Conservation (phyloP, 2,888 invertebrate species). For the Xestoiulus laeticollis region DNA sequence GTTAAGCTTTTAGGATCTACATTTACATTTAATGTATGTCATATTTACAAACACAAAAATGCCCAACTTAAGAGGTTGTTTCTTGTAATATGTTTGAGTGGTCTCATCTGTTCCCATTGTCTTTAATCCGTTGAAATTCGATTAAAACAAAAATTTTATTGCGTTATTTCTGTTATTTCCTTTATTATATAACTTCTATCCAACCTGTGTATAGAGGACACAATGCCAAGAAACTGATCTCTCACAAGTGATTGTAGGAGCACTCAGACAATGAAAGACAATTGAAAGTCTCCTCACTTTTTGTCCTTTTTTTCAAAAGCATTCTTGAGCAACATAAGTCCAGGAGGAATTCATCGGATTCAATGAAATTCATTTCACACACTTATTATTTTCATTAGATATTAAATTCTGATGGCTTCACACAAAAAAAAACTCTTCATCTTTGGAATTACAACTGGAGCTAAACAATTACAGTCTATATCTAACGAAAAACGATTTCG, state of each 20-base stretch:
- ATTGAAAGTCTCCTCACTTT: neutral
- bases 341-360: neutral
- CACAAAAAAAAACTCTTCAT: neutral
- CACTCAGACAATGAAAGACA: neutral
- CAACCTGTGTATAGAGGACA: neutral
- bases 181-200: neutral
- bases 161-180: neutral
- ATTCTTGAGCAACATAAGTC: neutral
- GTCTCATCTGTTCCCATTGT: neutral
- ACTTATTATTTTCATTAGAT: neutral
- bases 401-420: neutral
- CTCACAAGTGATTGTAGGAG: neutral
- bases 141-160: neutral
- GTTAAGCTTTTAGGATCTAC: too few species aligned
- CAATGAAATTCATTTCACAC: neutral
- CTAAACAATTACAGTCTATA: neutral
- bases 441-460: neutral
- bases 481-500: neutral
- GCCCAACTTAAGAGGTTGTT: neutral
- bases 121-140: neutral
- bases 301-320: slow-evolving; percentile 4
- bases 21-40: too few species aligned
- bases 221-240: neutral
- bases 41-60: neutral
- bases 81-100: neutral